Evolutionary conservation across 2,888 invertebrate genomes (phyloP).

Genomic region (Pterostichus niger): DNA sequence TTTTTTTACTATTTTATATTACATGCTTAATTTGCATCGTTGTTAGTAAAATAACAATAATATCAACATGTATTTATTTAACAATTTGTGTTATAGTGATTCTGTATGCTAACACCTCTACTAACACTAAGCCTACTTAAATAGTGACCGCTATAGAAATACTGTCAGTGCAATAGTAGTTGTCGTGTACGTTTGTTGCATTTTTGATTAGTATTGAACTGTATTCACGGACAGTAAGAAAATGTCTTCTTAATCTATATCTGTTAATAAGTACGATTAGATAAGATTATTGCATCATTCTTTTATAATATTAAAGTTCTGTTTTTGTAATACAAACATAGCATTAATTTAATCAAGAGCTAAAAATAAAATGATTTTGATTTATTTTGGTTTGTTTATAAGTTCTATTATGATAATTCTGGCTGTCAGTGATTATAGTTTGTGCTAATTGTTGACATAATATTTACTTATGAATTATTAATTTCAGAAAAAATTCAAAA

Average conservation of each 20-base stretch:
- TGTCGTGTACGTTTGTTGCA: slow-evolving; percentile 18
- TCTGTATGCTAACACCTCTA: not conserved
- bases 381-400: not conserved
- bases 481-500: slow-evolving; percentile 41
- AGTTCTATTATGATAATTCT: not conserved
- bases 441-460: not conserved
- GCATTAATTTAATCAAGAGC: not conserved
- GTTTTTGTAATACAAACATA: no score
- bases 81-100: no score
- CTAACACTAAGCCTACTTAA: slow-evolving; percentile 14
- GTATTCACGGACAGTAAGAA: slow-evolving; percentile 21
- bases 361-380: not conserved
- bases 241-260: not conserved
- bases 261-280: not conserved
- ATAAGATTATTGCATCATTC: not conserved
- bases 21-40: no score
- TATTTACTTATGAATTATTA: not conserved
- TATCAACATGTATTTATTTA: no score
- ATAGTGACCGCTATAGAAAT: slow-evolving; percentile 34
- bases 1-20: no score
- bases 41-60: no score
- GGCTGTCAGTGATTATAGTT: no score
- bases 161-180: slow-evolving; percentile 1
- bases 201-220: slow-evolving; percentile 7
- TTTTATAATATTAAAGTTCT: not conserved